phyloP scores from a whole-genome alignment of 1,140 invertebrate genomes.

The Pomacea maculata region DNA sequence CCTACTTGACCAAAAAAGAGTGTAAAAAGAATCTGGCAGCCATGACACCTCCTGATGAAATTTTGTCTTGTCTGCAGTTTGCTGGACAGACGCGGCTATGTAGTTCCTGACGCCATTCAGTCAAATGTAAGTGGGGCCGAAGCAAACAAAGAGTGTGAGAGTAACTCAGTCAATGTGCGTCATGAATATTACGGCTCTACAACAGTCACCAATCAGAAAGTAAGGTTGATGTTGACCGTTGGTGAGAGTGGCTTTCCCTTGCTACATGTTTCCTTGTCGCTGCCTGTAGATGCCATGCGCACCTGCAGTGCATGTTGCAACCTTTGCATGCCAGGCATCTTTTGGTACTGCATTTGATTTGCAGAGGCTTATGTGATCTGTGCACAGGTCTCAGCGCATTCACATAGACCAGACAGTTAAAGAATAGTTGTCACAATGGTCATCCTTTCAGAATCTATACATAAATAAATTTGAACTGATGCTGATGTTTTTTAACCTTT shows the following conservation, averaged over 20 bases:
- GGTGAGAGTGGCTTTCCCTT: neutral
- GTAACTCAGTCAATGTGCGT: conserved; percentile 52
- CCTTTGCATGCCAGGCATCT: neutral
- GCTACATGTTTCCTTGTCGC: neutral
- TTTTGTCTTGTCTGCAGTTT: conserved; percentile 43
- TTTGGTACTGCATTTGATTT: neutral
- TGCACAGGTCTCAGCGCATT: neutral
- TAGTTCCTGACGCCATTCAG: conserved; percentile 46
- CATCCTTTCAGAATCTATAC: no score
- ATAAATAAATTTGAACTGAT: no score
- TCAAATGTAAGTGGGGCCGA: conserved; percentile 39
- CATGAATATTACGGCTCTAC: conserved; percentile 62
- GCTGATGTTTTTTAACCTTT: no score
- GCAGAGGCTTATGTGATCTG: neutral
- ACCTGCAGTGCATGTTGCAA: neutral
- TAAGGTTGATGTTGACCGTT: conserved; percentile 19
- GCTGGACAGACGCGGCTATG: conserved; percentile 57
- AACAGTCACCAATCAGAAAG: conserved; percentile 53
- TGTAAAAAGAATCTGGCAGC: no score
- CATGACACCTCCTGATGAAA: neutral
- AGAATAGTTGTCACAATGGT: no score
- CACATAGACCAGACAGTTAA: no score
- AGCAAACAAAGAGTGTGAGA: conserved; percentile 36
- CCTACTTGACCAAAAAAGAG: no score
- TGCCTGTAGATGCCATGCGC: neutral